These are phyloP conservation scores for Helicorthomorpha holstii DNA, from an alignment of 1,140 invertebrate species.

Conservation along the genomic window DNA sequence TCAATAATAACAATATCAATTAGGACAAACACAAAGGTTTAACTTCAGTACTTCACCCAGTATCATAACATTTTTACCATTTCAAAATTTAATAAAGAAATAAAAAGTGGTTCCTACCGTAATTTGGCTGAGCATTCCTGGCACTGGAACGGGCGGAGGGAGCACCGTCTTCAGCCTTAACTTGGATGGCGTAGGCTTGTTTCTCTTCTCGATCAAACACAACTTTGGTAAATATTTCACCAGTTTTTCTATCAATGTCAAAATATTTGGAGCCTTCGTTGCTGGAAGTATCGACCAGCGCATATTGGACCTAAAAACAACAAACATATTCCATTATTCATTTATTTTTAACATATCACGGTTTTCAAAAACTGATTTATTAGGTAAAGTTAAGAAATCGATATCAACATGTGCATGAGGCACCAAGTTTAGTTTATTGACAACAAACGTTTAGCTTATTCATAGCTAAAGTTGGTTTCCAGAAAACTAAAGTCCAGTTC, in stretches of 20 bases:
- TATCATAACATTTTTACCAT: too few species aligned
- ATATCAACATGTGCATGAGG: background rate
- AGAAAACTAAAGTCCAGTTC: too few species aligned
- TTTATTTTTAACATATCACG: background rate
- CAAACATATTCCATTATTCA: background rate
- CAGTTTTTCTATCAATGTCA: conserved; percentile 81
- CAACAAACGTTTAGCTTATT: too few species aligned
- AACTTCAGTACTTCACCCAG: too few species aligned
- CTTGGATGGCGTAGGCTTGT: conserved; percentile 84
- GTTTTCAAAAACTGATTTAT: background rate
- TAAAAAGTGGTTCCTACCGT: too few species aligned
- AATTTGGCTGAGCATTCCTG: conserved; percentile 64
- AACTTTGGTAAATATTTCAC: conserved; percentile 82
- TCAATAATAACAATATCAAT: too few species aligned
- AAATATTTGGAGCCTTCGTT: conserved; percentile 89
- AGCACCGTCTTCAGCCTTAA: conserved; percentile 80
- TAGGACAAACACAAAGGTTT: too few species aligned
- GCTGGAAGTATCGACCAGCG: conserved; percentile 68
- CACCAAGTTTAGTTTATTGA: background rate
- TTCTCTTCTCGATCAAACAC: conserved; percentile 82
- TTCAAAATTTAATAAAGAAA: too few species aligned
- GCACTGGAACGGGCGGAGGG: conserved; percentile 80
- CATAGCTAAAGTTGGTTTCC: too few species aligned
- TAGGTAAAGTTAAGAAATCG: background rate
- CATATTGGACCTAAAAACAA: conserved; percentile 57